phyloP scores from a whole-genome alignment of 2,113 vertebrate genomes.

The Pelobates fuscus region DNA sequence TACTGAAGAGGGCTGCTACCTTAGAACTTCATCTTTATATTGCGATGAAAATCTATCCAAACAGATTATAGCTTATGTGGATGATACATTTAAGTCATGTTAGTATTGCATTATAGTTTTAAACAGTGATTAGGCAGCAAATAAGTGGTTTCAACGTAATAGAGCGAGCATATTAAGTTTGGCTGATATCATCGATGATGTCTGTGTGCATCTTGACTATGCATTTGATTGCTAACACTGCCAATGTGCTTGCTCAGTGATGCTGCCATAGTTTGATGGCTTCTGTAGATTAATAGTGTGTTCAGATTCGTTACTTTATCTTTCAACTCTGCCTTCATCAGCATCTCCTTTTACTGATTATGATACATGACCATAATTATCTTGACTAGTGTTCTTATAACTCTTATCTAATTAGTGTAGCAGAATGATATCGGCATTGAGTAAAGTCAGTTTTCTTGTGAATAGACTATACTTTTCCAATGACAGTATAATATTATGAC shows the following conservation, averaged over 20 bases:
- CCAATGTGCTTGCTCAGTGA: conserved; percentile 14
- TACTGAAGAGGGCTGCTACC: not conserved
- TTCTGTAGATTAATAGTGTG: conserved; percentile 41
- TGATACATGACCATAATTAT: conserved; percentile 45
- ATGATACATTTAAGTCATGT: not conserved
- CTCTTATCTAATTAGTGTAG: conserved; percentile 42
- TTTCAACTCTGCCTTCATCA: conserved; percentile 37
- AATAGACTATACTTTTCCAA: not conserved
- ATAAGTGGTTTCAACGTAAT: not conserved
- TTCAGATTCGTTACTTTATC: conserved; percentile 35
- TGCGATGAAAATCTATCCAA: not conserved
- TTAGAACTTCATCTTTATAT: not conserved
- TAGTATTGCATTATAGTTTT: not conserved
- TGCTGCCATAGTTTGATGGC: conserved; percentile 20
- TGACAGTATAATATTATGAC: no score
- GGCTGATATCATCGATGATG: not conserved
- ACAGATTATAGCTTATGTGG: not conserved
- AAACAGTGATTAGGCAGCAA: conserved; percentile 6
- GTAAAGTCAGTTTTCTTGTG: not conserved
- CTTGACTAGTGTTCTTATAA: conserved; percentile 46
- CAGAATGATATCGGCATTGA: conserved; percentile 32
- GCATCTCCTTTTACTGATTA: conserved; percentile 37
- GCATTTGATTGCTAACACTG: not conserved
- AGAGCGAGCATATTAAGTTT: conserved; percentile 4
- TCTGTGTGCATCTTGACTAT: not conserved